phyloP scores from a whole-genome alignment of 2,888 invertebrate species.

The Thalpophila matura region DNA sequence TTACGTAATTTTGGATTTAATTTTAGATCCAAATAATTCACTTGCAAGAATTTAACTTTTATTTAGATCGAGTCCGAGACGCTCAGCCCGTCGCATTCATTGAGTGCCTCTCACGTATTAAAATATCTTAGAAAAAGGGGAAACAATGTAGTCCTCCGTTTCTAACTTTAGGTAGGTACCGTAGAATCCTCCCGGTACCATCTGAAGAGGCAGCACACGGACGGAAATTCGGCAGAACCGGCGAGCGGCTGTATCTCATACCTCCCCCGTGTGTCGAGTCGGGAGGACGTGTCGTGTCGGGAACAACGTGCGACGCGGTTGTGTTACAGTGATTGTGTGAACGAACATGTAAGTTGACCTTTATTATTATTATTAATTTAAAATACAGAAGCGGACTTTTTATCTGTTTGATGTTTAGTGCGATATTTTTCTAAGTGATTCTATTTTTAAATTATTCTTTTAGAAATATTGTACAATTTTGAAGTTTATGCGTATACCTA shows the following conservation, averaged over 20 bases:
- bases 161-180: not conserved
- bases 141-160: no score
- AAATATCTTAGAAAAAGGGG: no score
- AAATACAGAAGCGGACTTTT: not conserved
- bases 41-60: no score
- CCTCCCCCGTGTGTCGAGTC: slow-evolving; percentile 67
- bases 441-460: not conserved
- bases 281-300: slow-evolving; percentile 61
- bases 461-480: not conserved
- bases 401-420: not conserved
- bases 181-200: not conserved
- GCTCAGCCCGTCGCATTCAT: no score
- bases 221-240: slow-evolving; percentile 48
- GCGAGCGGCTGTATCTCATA: slow-evolving; percentile 53
- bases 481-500: no score
- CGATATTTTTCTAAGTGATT: not conserved
- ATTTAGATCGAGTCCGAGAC: no score
- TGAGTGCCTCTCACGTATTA: no score
- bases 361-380: slow-evolving; percentile 29
- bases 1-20: no score
- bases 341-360: slow-evolving; percentile 58
- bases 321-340: slow-evolving; percentile 59
- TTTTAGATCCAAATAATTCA: no score
- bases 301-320: slow-evolving; percentile 33
- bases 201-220: slow-evolving; percentile 37